These are phyloP conservation scores for Perca flavescens DNA, from an alignment of 2,113 vertebrate genomes.

Conservation along the genomic window DNA sequence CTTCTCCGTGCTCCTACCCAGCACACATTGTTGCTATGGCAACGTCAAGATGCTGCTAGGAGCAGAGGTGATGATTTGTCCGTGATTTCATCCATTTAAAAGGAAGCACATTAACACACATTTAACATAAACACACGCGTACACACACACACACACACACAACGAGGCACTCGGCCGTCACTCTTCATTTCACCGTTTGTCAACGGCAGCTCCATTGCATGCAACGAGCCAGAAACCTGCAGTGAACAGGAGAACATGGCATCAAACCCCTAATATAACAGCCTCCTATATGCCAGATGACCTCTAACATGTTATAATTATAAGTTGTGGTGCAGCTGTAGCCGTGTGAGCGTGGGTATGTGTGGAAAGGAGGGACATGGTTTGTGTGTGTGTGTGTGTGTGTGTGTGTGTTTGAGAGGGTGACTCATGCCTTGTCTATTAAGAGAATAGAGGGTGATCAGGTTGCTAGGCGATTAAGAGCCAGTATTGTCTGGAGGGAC, in stretches of 20 bases:
- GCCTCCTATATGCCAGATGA: neutral
- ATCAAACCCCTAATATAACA: neutral
- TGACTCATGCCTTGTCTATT: conserved; percentile 81
- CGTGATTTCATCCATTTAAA: conserved; percentile 13
- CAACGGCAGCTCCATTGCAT: neutral
- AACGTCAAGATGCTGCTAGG: conserved; percentile 56
- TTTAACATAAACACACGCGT: neutral
- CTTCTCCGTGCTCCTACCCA: conserved; percentile 9
- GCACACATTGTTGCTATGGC: conserved; percentile 61
- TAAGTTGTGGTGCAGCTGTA: conserved; percentile 13
- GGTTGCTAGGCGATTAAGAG: conserved; percentile 86
- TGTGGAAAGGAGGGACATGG: conserved; percentile 32
- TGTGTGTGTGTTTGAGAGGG: conserved; percentile 59
- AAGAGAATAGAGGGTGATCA: conserved; percentile 82
- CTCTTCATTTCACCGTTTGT: neutral
- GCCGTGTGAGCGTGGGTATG: conserved; percentile 12
- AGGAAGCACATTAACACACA: neutral
- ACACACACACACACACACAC: neutral
- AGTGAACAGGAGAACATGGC: neutral
- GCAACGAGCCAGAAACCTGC: neutral
- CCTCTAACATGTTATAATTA: conserved; percentile 14
- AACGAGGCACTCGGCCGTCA: neutral
- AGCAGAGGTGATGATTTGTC: conserved; percentile 59
- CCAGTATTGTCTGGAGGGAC: conserved; percentile 81
- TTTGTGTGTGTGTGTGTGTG: neutral